These are phyloP conservation scores for Scaptomyza tumidula DNA, from an alignment of 2,888 invertebrate species.

Conservation along the genomic window DNA sequence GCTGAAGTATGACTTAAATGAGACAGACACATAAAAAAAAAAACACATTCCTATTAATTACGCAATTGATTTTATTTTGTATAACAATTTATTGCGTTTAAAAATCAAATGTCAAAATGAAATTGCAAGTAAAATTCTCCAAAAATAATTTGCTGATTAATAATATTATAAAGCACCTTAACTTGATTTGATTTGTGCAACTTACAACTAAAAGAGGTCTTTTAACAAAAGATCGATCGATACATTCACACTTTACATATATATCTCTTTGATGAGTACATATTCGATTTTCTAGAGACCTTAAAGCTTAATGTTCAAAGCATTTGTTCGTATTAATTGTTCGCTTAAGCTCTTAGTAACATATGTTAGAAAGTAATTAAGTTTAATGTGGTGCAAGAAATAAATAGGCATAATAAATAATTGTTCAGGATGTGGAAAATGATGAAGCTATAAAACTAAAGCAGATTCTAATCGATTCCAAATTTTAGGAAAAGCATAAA, in stretches of 20 bases:
- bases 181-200: slow-evolving; percentile 57
- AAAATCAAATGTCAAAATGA: slow-evolving; percentile 51
- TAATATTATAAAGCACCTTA: slow-evolving; percentile 64
- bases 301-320: slow-evolving; percentile 1
- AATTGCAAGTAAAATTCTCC: slow-evolving; percentile 39
- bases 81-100: slow-evolving; percentile 63
- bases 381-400: slow-evolving; percentile 23
- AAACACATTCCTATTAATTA: too few relatives aligned
- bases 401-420: slow-evolving; percentile 42
- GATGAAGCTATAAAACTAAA: slow-evolving; percentile 19
- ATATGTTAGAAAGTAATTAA: background rate
- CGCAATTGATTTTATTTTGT: background rate
- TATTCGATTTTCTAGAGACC: background rate
- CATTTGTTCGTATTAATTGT: slow-evolving; percentile 1
- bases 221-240: slow-evolving; percentile 13
- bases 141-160: slow-evolving; percentile 64
- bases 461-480: too few relatives aligned
- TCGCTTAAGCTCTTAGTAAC: background rate
- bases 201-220: slow-evolving; percentile 44
- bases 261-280: slow-evolving; percentile 19
- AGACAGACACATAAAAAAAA: too few relatives aligned
- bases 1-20: too few relatives aligned
- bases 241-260: slow-evolving; percentile 7
- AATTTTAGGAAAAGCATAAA: too few relatives aligned
- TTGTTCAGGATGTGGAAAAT: slow-evolving; percentile 7